Conservation (phyloP, 1,140 invertebrate species). For the Tetranychus urticae region DNA sequence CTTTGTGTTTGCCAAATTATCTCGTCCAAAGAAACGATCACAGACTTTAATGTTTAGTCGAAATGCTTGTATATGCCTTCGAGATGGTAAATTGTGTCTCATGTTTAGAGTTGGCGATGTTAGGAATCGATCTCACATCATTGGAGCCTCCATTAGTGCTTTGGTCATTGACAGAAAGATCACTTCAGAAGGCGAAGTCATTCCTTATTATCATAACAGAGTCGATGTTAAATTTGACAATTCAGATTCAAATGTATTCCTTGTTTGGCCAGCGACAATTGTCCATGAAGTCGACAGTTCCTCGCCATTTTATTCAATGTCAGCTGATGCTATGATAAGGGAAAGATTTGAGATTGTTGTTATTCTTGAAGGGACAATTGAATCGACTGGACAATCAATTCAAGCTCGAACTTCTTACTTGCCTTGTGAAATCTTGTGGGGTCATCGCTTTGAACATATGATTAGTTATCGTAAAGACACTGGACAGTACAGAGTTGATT, state of each 20-base stretch:
- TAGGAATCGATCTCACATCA: constrained; percentile 62
- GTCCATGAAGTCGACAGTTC: constrained; percentile 61
- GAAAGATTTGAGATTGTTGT: constrained; percentile 88
- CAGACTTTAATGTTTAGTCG: constrained; percentile 84
- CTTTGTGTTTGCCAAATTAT: constrained; percentile 86
- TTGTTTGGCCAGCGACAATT: constrained; percentile 67
- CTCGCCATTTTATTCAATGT: constrained; percentile 65
- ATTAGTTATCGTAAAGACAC: constrained; percentile 74
- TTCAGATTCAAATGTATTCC: constrained; percentile 55
- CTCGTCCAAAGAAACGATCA: constrained; percentile 73
- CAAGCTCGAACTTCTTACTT: constrained; percentile 55
- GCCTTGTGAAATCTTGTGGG: constrained; percentile 79
- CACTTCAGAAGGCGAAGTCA: constrained; percentile 24
- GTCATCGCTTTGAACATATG: constrained; percentile 56
- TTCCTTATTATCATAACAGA: constrained; percentile 24
- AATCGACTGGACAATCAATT: constrained; percentile 10
- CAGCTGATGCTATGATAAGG: constrained; percentile 58
- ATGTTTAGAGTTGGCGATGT: constrained; percentile 96
- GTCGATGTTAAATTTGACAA: constrained; percentile 44
- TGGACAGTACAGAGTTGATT: constrained; percentile 80
- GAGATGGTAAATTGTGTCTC: constrained; percentile 62
- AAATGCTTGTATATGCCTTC: constrained; percentile 61
- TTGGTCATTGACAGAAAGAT: constrained; percentile 41
- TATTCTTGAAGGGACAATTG: constrained; percentile 42
- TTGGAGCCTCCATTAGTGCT: constrained; percentile 68